Evolutionary conservation across 2,113 vertebrate genomes (phyloP).

Genomic region (Chaenocephalus aceratus): DNA sequence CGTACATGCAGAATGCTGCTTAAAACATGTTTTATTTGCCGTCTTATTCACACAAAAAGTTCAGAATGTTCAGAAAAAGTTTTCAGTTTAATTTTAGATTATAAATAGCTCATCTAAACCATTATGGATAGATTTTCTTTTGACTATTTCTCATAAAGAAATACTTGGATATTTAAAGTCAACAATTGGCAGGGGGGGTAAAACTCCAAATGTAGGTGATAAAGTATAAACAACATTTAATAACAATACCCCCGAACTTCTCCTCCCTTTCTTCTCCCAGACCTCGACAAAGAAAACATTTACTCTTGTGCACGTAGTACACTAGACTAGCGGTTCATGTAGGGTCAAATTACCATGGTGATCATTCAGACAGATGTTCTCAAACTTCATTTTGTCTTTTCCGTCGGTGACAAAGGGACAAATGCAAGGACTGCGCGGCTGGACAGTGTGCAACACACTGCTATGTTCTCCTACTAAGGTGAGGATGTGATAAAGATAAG

Average conservation of each 20-base stretch:
- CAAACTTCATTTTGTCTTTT: constrained; percentile 76
- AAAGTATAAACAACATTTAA: background rate
- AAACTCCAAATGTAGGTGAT: background rate
- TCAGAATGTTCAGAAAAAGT: too few species aligned
- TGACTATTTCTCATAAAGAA: background rate
- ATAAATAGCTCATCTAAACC: background rate
- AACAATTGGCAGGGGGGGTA: background rate
- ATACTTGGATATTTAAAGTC: too few species aligned
- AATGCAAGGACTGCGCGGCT: constrained; percentile 82
- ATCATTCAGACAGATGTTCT: constrained; percentile 77
- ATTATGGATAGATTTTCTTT: background rate
- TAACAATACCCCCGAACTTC: background rate
- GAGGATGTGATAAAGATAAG: constrained; percentile 78
- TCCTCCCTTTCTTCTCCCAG: constrained; percentile 60
- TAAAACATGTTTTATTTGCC: background rate
- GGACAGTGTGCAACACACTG: constrained; percentile 83
- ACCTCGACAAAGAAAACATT: constrained; percentile 24
- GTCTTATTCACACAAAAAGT: background rate
- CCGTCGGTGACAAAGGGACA: constrained; percentile 77
- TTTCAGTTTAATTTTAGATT: background rate
- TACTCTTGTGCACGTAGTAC: background rate
- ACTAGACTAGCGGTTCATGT: constrained; percentile 14
- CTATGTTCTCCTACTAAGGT: constrained; percentile 83
- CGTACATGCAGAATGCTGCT: background rate
- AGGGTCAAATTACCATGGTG: constrained; percentile 49